phyloP scores from a whole-genome alignment of 2,888 invertebrate genomes.

The Mycalesis mineus region DNA sequence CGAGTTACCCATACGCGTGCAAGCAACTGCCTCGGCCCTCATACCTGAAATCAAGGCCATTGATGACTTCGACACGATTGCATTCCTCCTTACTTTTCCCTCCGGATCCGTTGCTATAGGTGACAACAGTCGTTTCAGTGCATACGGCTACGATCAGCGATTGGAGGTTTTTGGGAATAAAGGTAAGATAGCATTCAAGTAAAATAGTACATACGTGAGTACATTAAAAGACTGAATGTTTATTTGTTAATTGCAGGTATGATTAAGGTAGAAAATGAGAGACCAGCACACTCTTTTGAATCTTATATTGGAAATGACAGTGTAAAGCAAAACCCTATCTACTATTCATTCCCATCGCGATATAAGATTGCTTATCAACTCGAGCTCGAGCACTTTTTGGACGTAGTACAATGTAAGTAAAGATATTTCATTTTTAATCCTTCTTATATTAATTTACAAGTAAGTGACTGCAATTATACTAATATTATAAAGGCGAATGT shows the following conservation, averaged over 20 bases:
- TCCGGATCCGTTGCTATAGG: slow-evolving; percentile 81
- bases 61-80: slow-evolving; percentile 81
- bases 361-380: slow-evolving; percentile 70
- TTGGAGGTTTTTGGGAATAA: slow-evolving; percentile 81
- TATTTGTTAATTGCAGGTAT: slow-evolving; percentile 42
- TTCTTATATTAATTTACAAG: no score
- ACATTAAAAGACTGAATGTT: not conserved
- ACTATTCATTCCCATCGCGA: slow-evolving; percentile 80
- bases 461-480: no score
- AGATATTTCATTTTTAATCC: no score
- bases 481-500: no score
- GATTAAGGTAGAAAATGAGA: slow-evolving; percentile 76
- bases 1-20: slow-evolving; percentile 79
- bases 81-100: slow-evolving; percentile 78
- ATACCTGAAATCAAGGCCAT: slow-evolving; percentile 79
- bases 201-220: no score
- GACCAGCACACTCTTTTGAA: slow-evolving; percentile 67
- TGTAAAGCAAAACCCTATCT: slow-evolving; percentile 70
- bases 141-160: slow-evolving; percentile 84
- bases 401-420: slow-evolving; percentile 70
- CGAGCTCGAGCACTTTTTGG: slow-evolving; percentile 81
- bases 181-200: slow-evolving; percentile 33
- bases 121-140: slow-evolving; percentile 80
- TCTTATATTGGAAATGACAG: slow-evolving; percentile 57
- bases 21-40: slow-evolving; percentile 72